Evolutionary conservation across 2,113 vertebrate species (phyloP).

Genomic region (Corythaeola cristata): DNA sequence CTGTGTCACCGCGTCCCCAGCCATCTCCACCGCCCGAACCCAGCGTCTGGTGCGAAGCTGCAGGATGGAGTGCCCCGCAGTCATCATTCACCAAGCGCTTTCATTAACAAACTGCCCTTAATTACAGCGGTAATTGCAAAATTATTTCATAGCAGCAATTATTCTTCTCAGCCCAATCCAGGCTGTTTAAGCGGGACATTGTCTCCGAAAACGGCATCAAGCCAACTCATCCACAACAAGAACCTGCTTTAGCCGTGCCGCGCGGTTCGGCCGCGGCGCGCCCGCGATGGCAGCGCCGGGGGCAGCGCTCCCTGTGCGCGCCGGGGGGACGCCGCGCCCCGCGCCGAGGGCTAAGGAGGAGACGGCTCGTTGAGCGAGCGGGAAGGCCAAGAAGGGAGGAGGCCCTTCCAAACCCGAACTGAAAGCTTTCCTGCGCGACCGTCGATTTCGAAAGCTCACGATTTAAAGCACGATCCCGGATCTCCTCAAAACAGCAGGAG

Average conservation of each 20-base stretch:
- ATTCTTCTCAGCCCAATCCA: constrained; percentile 73
- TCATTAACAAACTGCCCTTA: constrained; percentile 85
- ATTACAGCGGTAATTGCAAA: constrained; percentile 80
- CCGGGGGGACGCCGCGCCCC: not conserved
- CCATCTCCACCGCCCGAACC: constrained; percentile 42
- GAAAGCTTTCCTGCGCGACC: not conserved
- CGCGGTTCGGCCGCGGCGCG: not conserved
- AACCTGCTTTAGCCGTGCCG: not conserved
- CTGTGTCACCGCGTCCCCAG: constrained; percentile 68
- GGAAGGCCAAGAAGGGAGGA: not conserved
- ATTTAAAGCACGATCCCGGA: not conserved
- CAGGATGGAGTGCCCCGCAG: constrained; percentile 71
- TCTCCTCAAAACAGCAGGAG: not conserved
- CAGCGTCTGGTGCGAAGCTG: constrained; percentile 35
- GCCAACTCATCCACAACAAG: constrained; percentile 59
- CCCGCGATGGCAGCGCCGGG: not conserved
- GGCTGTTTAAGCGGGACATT: constrained; percentile 68
- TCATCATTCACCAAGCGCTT: constrained; percentile 74
- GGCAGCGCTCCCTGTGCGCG: accelerated
- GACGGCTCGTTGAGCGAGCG: not conserved
- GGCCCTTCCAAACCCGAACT: not conserved
- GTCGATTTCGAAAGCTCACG: not conserved
- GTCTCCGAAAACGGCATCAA: constrained; percentile 45
- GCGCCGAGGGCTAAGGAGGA: not conserved
- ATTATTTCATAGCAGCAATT: constrained; percentile 80